phyloP scores from a whole-genome alignment of 2,888 invertebrate species.

The Diplazon laetatorius region DNA sequence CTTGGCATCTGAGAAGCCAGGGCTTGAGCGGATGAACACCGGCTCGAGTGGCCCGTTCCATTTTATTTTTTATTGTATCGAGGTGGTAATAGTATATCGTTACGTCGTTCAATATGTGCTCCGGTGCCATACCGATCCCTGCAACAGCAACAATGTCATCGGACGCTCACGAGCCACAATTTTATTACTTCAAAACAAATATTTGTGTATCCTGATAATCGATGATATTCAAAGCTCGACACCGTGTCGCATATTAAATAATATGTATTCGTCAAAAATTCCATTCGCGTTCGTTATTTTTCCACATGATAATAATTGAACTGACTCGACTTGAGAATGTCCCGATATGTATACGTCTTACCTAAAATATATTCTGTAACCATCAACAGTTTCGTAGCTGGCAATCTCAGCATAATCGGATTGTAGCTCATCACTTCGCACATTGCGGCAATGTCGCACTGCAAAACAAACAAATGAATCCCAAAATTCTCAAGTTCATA shows the following conservation, averaged over 20 bases:
- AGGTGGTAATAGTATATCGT: slow-evolving; percentile 12
- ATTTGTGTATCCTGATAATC: no score
- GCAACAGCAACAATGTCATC: slow-evolving; percentile 2
- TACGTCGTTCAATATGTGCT: slow-evolving; percentile 49
- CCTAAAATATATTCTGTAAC: slow-evolving; percentile 57
- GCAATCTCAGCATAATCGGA: background rate
- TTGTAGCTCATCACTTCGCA: slow-evolving; percentile 32
- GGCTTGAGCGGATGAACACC: slow-evolving; percentile 41
- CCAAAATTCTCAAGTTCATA: background rate
- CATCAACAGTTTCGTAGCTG: slow-evolving; percentile 33
- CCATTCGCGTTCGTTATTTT: no score
- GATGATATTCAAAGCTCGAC: no score
- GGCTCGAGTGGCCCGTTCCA: background rate
- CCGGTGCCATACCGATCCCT: slow-evolving; percentile 31
- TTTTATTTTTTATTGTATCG: slow-evolving; percentile 23
- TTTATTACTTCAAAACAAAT: no score
- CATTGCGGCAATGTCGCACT: slow-evolving; percentile 29
- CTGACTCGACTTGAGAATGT: no score
- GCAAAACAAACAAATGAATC: slow-evolving; percentile 16
- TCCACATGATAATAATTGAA: background rate
- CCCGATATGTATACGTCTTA: no score
- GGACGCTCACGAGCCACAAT: background rate
- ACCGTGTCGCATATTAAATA: no score
- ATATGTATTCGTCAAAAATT: no score
- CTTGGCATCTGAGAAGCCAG: slow-evolving; percentile 59